These are phyloP conservation scores for Polypedilum pembai DNA, from an alignment of 1,140 invertebrate genomes.

Conservation along the genomic window DNA sequence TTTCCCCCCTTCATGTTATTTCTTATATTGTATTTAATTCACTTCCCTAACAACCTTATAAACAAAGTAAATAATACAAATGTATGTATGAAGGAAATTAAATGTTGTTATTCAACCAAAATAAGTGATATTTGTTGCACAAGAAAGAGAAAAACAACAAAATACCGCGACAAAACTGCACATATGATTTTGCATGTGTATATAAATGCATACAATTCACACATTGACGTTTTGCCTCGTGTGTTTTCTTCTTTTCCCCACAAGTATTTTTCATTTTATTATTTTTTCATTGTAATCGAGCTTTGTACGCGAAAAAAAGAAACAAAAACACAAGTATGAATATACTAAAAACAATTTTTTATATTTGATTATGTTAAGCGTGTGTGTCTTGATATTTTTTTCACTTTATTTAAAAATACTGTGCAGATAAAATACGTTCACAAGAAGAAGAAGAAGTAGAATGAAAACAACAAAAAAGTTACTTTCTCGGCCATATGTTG, in stretches of 20 bases:
- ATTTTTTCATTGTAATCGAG: neutral
- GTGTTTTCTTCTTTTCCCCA: neutral
- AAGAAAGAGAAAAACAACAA: neutral
- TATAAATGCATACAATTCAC: neutral
- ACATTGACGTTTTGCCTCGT: neutral
- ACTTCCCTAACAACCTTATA: too few species aligned
- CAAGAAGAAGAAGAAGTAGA: neutral
- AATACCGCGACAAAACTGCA: slow-evolving; percentile 16
- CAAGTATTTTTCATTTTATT: neutral
- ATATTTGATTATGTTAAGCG: neutral
- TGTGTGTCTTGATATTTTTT: neutral
- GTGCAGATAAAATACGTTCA: neutral
- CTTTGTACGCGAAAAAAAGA: neutral
- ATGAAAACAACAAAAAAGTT: slow-evolving; percentile 9
- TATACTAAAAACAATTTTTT: neutral
- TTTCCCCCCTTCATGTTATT: too few species aligned
- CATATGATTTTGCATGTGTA: slow-evolving; percentile 2
- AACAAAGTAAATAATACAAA: too few species aligned
- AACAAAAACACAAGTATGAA: neutral
- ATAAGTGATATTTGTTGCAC: too few species aligned
- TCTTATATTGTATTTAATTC: too few species aligned
- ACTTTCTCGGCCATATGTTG: slow-evolving; percentile 16
- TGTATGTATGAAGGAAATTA: too few species aligned
- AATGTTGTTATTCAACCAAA: too few species aligned
- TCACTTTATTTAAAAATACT: neutral